phyloP scores from a whole-genome alignment of 2,113 vertebrate species.

The Symphodus melops region DNA sequence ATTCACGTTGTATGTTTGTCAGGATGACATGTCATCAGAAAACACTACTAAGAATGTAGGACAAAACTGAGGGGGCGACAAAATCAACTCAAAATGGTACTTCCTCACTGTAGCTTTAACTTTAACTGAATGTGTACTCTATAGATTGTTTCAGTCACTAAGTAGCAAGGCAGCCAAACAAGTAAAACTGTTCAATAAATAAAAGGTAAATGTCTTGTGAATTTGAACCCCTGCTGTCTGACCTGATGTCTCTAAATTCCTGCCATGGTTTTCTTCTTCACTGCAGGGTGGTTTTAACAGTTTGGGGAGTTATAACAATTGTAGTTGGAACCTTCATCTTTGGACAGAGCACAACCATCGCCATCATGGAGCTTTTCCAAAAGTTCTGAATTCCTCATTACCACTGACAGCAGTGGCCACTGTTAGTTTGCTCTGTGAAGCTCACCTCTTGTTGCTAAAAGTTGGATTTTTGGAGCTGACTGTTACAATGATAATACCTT shows the following conservation, averaged over 20 bases:
- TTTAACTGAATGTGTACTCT: no score
- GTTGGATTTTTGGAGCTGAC: slow-evolving; percentile 22
- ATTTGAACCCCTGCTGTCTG: not conserved
- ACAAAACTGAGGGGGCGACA: no score
- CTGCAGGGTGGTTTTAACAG: slow-evolving; percentile 83
- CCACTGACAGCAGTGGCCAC: slow-evolving; percentile 2
- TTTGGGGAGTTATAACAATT: slow-evolving; percentile 87
- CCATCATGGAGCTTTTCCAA: slow-evolving; percentile 84
- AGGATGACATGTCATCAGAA: no score
- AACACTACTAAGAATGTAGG: no score
- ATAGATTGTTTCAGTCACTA: not conserved
- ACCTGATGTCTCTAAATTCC: not conserved
- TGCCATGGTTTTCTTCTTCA: not conserved
- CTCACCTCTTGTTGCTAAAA: slow-evolving; percentile 29
- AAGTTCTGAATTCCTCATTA: slow-evolving; percentile 62
- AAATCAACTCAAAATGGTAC: no score
- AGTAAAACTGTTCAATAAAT: not conserved
- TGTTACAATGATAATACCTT: slow-evolving; percentile 26
- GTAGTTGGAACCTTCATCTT: slow-evolving; percentile 90
- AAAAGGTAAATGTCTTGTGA: not conserved
- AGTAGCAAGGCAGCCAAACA: not conserved
- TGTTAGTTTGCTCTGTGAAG: not conserved
- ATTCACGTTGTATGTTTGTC: not conserved
- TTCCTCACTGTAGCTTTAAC: no score
- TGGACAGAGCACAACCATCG: slow-evolving; percentile 89